Conservation (phyloP, 2,113 vertebrate species). For the Gopherus evgoodei region DNA sequence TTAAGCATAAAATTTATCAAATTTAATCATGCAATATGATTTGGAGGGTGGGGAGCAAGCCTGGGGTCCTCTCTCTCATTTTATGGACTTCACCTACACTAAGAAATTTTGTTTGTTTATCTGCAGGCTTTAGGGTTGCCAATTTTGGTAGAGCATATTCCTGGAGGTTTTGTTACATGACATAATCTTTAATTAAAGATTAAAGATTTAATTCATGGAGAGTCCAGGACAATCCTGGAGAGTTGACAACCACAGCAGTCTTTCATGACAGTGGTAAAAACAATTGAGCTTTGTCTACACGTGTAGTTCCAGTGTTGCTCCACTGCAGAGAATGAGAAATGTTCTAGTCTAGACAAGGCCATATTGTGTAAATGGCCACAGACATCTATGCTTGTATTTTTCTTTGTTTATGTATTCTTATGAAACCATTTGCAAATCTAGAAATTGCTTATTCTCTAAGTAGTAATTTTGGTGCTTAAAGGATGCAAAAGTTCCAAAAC, state of each 20-base stretch:
- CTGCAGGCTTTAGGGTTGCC: too few relatives aligned
- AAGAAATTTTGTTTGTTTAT: background rate
- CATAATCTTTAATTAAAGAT: too few relatives aligned
- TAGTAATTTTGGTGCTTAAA: background rate
- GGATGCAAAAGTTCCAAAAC: background rate
- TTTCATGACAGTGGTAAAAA: accelerated
- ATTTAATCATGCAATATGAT: background rate
- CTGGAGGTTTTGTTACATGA: too few relatives aligned
- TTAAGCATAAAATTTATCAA: background rate
- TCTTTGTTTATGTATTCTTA: background rate
- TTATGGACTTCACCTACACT: background rate
- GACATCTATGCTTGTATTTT: accelerated
- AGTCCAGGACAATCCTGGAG: too few relatives aligned
- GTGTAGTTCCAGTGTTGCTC: background rate
- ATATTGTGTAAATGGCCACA: background rate
- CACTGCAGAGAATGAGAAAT: background rate
- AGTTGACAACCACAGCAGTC: background rate
- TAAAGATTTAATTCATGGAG: too few relatives aligned
- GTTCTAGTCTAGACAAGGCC: background rate
- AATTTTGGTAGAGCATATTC: too few relatives aligned
- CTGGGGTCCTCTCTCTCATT: background rate
- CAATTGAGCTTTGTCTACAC: background rate
- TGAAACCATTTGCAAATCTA: background rate
- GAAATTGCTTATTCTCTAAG: background rate
- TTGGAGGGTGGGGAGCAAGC: background rate